A percentile compares a stretch with the other conserved stretches of the same genome.
These are phyloP conservation scores for Rhinogobius similis DNA, from an alignment of 2,113 vertebrate species.

Conservation along the genomic window DNA sequence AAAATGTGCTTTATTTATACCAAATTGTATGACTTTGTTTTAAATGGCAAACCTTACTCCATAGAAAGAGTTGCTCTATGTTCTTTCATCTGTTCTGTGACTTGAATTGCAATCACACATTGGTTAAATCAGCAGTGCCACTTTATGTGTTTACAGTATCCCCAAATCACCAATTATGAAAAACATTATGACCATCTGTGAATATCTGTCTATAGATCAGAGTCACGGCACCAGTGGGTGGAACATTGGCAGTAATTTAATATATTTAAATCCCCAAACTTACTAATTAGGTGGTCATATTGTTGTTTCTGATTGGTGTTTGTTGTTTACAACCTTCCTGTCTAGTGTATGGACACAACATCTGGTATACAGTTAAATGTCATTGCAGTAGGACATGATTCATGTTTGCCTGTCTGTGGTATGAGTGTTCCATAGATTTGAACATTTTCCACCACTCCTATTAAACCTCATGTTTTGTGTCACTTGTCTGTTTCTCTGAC, in stretches of 20 bases:
- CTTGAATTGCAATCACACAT: neutral
- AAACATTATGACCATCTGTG: neutral
- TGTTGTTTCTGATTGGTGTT: slow-evolving; percentile 3
- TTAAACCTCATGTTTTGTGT: slow-evolving; percentile 21
- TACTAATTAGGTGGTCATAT: neutral
- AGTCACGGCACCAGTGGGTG: no score
- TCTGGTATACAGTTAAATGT: neutral
- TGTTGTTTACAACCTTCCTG: neutral
- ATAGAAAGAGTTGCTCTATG: neutral
- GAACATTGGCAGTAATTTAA: no score
- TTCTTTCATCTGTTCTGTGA: neutral
- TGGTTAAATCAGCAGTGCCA: neutral
- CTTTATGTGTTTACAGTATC: neutral
- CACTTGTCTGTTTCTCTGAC: slow-evolving; percentile 68
- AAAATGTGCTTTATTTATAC: slow-evolving; percentile 32
- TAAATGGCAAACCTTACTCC: neutral
- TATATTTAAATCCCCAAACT: neutral
- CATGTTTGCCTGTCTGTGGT: slow-evolving; percentile 10
- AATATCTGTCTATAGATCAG: no score
- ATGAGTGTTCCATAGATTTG: slow-evolving; percentile 4
- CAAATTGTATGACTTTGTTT: neutral
- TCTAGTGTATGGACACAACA: neutral
- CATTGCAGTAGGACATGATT: neutral
- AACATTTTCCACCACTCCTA: slow-evolving; percentile 15
- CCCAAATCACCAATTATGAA: neutral